Conservation (phyloP, 2,797 vertebrate genomes). For the Podarcis siculus region DNA sequence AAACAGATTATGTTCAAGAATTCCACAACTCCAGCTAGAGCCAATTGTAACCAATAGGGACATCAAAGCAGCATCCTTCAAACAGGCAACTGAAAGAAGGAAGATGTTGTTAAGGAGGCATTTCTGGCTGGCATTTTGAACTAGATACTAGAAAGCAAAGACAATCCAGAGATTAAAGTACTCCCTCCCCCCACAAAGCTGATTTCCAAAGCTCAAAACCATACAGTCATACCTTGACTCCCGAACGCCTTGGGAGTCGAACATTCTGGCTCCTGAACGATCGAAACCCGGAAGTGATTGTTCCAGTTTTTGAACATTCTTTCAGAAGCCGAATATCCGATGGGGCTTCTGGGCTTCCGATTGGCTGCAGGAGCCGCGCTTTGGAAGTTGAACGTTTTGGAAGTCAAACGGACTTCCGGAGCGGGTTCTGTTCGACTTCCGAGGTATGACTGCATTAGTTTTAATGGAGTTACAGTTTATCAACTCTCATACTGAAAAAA, state of each 20-base stretch:
- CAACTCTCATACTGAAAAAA: background rate
- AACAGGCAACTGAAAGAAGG: background rate
- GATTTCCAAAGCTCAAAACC: background rate
- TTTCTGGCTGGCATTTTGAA: background rate
- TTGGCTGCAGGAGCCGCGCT: too few species aligned
- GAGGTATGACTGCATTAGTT: background rate
- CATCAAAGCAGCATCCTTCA: background rate
- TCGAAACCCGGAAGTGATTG: too few species aligned
- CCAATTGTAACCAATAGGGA: background rate
- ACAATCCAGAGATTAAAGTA: background rate
- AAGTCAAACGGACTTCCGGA: too few species aligned
- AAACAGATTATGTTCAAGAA: background rate
- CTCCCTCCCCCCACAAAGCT: background rate
- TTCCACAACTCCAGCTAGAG: background rate
- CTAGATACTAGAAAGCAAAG: background rate
- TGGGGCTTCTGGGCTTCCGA: too few species aligned
- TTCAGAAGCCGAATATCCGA: too few species aligned
- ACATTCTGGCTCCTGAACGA: too few species aligned
- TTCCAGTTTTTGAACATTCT: too few species aligned
- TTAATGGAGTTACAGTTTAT: background rate
- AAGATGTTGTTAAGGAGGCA: background rate
- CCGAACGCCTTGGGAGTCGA: too few species aligned
- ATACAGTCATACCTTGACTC: background rate
- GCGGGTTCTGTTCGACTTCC: too few species aligned
- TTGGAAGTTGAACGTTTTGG: too few species aligned